phyloP scores from a whole-genome alignment of 2,888 invertebrate genomes.

The Chrysolina americana region DNA sequence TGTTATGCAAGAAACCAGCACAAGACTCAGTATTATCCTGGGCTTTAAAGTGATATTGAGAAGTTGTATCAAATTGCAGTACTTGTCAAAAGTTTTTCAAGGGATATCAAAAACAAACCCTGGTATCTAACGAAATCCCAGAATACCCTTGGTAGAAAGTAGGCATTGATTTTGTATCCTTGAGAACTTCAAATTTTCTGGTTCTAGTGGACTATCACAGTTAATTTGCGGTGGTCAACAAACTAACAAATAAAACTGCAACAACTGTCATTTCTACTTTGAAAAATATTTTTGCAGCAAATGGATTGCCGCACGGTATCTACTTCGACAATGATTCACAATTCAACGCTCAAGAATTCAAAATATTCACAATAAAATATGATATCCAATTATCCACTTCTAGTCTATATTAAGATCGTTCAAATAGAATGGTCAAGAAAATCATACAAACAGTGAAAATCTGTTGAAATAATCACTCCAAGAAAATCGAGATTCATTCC shows the following conservation, averaged over 20 bases:
- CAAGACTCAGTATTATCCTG: background rate
- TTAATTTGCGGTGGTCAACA: background rate
- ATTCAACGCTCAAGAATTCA: background rate
- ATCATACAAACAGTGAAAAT: background rate
- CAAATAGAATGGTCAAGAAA: slow-evolving; percentile 1
- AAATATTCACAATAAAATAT: background rate
- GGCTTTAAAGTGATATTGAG: background rate
- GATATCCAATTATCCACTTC: background rate
- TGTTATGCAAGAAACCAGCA: slow-evolving; percentile 9
- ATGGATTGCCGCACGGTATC: background rate
- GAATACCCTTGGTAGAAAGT: too few species aligned
- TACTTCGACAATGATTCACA: background rate
- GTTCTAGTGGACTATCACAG: slow-evolving; percentile 7
- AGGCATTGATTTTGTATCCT: slow-evolving; percentile 8
- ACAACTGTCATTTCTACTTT: background rate
- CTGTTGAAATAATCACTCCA: background rate
- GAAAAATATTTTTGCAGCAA: slow-evolving; percentile 9
- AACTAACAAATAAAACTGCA: background rate
- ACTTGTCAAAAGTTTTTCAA: background rate
- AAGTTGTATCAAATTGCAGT: background rate
- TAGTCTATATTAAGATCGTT: slow-evolving; percentile 13
- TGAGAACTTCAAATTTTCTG: slow-evolving; percentile 41
- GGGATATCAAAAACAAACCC: slow-evolving; percentile 21
- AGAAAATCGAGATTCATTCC: background rate
- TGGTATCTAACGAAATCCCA: background rate